Evolutionary conservation across 2,888 invertebrate species (phyloP), one percentile per base, ranked within the genome.

Genomic region (Trachelus tabidus): DNA sequence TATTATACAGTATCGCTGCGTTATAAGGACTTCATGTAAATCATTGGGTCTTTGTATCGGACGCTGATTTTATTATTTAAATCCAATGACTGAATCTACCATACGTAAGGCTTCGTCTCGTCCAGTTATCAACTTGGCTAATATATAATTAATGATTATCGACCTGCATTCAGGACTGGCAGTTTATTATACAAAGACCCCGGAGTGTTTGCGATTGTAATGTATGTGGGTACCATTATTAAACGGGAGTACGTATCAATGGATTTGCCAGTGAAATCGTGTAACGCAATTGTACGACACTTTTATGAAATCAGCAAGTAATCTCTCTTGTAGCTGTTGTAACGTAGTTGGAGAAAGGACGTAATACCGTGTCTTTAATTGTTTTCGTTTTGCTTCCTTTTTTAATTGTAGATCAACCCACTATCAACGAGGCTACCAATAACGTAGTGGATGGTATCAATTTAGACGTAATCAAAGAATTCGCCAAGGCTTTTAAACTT

Each of bases 381-480:
- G 2, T 56, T 23, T 56, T 56, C 23, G 9, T 56, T 56, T 56
- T 56, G 2, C 75, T 73, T 68, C 30, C 34, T 90, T 91, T 89
- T 92, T 91, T 77, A 76, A 82, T 92, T 92, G 76, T 93, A 97
- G 97, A 97, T 93, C 97, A 97, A 92, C 97, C 96, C 80, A 97
- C 98, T 83, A 98, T 98, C 91, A 98, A 97, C 92, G 97, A 98
- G 92, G 96, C 97, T 76, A 97, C 96, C 84, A 97, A 97, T 90
- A 98, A 98, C 92, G 96, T 98, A 78, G 98, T 98, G 68, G 98
- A 99, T 91, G 98, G 98, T 76, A 98, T 98, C 89, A 98, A 99
- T 93, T 93, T 99, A 90, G 98, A 99, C 92, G 98, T 98, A 93
- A 99, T 99, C 91, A 98, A 98, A 93, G 98, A 99, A 93, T 99